A percentile compares a stretch with the other conserved stretches of the same genome.
Evolutionary conservation across 2,888 invertebrate genomes (phyloP).

Genomic region (Stenolophus ochropezus): DNA sequence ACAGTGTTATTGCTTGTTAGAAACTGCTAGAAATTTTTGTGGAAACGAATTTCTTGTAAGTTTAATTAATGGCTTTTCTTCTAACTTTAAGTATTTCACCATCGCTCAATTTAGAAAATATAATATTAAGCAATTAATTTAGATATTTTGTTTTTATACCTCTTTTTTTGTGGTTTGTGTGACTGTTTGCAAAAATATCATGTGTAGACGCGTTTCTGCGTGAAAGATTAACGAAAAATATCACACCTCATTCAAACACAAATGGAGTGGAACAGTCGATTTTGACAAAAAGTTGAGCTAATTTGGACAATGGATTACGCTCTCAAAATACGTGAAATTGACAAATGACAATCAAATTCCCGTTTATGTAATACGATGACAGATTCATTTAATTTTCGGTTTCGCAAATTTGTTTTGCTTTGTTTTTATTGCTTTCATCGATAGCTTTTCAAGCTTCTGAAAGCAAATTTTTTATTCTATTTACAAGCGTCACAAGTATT

Average conservation of each 20-base stretch:
- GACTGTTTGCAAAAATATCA: not conserved
- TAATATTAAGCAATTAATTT: too few relatives aligned
- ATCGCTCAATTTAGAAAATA: too few relatives aligned
- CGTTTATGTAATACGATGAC: slow-evolving; percentile 10
- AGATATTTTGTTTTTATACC: too few relatives aligned
- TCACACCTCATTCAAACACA: not conserved
- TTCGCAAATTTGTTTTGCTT: not conserved
- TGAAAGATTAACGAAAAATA: not conserved
- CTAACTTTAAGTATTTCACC: too few relatives aligned
- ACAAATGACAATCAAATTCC: slow-evolving; percentile 29
- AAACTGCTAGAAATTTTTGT: too few relatives aligned
- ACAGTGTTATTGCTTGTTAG: too few relatives aligned
- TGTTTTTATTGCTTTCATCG: not conserved
- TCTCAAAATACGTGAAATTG: slow-evolving; percentile 22
- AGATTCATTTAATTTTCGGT: not conserved
- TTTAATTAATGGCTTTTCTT: too few relatives aligned
- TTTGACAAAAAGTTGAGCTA: not conserved
- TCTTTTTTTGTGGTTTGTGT: too few relatives aligned
- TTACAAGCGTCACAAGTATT: not conserved
- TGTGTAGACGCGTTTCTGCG: not conserved
- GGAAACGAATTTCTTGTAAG: too few relatives aligned
- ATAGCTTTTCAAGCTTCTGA: not conserved
- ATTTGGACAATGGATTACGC: not conserved
- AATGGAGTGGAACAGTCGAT: not conserved
- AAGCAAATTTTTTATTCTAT: not conserved